Conservation (phyloP, 1,140 invertebrate species). For the Ridgeia piscesae region DNA sequence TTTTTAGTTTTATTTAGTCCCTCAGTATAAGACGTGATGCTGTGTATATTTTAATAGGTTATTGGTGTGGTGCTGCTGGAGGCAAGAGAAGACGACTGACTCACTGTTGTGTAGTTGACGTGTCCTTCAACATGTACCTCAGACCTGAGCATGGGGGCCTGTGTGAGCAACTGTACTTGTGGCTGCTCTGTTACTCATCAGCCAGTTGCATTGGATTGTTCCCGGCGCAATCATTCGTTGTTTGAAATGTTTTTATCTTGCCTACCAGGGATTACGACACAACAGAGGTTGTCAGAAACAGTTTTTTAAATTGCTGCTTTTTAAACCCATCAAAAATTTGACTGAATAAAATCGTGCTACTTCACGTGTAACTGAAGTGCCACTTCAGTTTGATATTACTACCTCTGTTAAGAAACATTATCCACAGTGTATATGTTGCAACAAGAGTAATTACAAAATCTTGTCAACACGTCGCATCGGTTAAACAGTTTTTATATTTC, state of each 20-base stretch:
- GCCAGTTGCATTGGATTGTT: background rate
- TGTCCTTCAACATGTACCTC: background rate
- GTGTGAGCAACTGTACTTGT: background rate
- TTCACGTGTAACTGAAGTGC: background rate
- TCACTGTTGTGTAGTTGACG: background rate
- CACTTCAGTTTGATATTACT: background rate
- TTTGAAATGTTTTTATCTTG: background rate
- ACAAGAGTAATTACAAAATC: background rate
- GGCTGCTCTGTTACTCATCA: background rate
- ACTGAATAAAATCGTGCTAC: background rate
- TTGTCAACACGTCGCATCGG: background rate
- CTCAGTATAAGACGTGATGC: background rate
- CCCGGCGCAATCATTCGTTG: background rate
- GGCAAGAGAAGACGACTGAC: background rate
- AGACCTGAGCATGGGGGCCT: background rate
- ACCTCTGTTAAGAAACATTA: too few species aligned
- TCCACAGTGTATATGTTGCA: background rate
- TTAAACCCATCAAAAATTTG: background rate
- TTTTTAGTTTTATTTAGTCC: conserved; percentile 1
- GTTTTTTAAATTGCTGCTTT: background rate
- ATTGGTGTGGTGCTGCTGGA: background rate
- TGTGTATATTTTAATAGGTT: conserved; percentile 6
- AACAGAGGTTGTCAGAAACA: background rate
- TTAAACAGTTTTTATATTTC: background rate
- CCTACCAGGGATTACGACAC: background rate